These are phyloP conservation scores for Chaitophorus viminalis DNA, from an alignment of 2,888 invertebrate genomes.

Conservation along the genomic window DNA sequence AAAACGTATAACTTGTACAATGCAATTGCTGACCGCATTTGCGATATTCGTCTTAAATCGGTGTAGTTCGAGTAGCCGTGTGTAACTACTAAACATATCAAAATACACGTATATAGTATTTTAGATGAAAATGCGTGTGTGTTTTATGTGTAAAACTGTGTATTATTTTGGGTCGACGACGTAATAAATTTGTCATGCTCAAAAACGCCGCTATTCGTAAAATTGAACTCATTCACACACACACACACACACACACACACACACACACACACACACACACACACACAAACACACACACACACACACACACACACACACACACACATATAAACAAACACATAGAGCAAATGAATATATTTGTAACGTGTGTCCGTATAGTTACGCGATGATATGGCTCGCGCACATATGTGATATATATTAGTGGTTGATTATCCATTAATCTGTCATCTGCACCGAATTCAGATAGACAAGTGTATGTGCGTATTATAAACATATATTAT, in stretches of 20 bases:
- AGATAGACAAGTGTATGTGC: neutral
- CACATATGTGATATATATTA: neutral
- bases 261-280: neutral
- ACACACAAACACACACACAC: neutral
- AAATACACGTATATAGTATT: too few relatives aligned
- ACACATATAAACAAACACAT: too few relatives aligned
- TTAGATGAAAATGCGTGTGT: too few relatives aligned
- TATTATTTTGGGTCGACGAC: neutral
- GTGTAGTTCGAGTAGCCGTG: too few relatives aligned
- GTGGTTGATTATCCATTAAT: conserved; percentile 48
- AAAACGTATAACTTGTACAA: too few relatives aligned
- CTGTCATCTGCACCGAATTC: conserved; percentile 51
- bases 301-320: neutral
- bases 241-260: neutral
- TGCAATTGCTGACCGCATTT: too few relatives aligned
- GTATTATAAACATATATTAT: neutral
- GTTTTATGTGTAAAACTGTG: neutral
- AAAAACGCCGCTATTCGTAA: neutral
- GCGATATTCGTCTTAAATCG: too few relatives aligned
- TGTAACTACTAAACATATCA: too few relatives aligned
- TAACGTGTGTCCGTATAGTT: neutral
- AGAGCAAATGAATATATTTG: neutral
- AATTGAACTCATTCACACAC: conserved; percentile 20
- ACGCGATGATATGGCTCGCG: conserved; percentile 1
- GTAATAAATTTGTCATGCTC: neutral